Percentiles rank a stretch among this genome's conserved stretches.
Conservation (phyloP, 2,888 invertebrate species). For the Lottia scabra region DNA sequence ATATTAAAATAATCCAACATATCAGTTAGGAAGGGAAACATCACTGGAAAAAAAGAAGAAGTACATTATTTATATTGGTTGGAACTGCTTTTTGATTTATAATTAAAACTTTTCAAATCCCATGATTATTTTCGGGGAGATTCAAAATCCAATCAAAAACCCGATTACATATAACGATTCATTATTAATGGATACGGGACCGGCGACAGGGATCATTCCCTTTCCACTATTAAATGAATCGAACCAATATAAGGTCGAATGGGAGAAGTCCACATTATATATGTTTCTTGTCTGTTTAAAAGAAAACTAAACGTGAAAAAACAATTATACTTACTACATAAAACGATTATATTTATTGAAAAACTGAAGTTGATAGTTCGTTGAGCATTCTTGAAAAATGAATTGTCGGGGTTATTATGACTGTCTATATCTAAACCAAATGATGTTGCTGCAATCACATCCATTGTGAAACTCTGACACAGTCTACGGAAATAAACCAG, state of each 20-base stretch:
- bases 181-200: too few species aligned
- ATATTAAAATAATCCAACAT: constrained; percentile 7
- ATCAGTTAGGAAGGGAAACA: constrained; percentile 16
- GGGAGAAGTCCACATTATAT: too few species aligned
- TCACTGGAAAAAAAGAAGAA: constrained; percentile 7
- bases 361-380: constrained; percentile 25
- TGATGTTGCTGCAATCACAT: constrained; percentile 38
- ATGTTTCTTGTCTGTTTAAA: too few species aligned
- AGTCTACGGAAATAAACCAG: background rate
- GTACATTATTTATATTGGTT: background rate
- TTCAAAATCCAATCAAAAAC: too few species aligned
- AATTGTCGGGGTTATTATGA: constrained; percentile 38
- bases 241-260: too few species aligned
- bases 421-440: constrained; percentile 41
- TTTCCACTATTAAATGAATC: too few species aligned
- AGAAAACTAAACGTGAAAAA: too few species aligned
- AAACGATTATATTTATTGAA: background rate
- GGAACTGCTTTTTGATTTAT: background rate
- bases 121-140: too few species aligned
- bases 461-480: constrained; percentile 35
- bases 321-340: background rate
- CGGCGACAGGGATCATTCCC: too few species aligned
- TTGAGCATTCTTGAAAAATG: constrained; percentile 33
- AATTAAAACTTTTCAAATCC: too few species aligned
- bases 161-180: too few species aligned